These are phyloP conservation scores for Drosophila sp. DNA, from an alignment of 1,140 invertebrate genomes.

Conservation along the genomic window DNA sequence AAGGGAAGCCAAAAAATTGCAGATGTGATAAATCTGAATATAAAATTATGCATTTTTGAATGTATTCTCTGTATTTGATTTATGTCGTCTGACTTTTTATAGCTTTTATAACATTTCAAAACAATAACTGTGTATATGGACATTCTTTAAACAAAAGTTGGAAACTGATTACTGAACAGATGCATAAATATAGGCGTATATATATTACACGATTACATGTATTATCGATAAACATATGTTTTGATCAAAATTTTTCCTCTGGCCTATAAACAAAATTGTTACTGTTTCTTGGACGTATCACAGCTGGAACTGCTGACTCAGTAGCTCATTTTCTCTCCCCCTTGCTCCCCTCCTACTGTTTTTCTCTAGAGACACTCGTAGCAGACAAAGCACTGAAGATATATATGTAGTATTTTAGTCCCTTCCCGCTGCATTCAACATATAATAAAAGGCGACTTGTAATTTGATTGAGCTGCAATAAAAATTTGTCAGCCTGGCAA, in stretches of 20 bases:
- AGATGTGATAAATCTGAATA: no score
- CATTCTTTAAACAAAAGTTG: neutral
- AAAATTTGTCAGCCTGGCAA: slow-evolving; percentile 70
- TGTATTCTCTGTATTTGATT: no score
- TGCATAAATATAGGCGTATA: neutral
- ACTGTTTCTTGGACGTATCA: slow-evolving; percentile 1
- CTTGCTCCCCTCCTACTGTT: neutral
- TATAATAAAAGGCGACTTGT: slow-evolving; percentile 24
- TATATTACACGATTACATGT: neutral
- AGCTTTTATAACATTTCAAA: no score
- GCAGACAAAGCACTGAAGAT: slow-evolving; percentile 2
- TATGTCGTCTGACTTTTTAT: no score
- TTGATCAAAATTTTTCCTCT: slow-evolving; percentile 1
- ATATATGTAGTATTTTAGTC: neutral
- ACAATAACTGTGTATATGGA: no score
- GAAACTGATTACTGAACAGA: neutral
- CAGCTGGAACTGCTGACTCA: slow-evolving; percentile 45
- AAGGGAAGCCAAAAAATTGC: no score
- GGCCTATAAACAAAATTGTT: slow-evolving; percentile 3
- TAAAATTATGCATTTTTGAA: no score
- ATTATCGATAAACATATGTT: slow-evolving; percentile 1
- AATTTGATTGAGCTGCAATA: slow-evolving; percentile 79
- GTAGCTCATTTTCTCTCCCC: slow-evolving; percentile 12
- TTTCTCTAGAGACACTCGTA: slow-evolving; percentile 3
- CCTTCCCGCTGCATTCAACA: neutral